Base-by-base conservation (phyloP, 2,888 invertebrate genomes). In the Tuberolachnus salignus region DNA sequence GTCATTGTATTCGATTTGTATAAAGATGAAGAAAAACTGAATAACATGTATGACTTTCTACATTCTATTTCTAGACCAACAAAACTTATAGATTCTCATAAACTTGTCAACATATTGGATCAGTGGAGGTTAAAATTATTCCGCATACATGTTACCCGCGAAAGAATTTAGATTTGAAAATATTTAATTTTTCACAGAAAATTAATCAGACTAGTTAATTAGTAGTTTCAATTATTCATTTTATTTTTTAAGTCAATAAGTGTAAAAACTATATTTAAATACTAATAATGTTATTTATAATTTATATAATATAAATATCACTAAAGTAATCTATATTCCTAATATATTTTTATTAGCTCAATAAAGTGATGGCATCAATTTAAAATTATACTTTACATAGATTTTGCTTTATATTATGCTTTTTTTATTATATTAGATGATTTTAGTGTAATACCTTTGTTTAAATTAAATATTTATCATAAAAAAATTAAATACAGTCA, bases 1-100 rank as follows among this genome's bases (percentile, higher is more conserved):
- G 75, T 78, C 0, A 16, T 67, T 49, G 19, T 59, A 34, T 34
- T 78, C 34, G 67, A 78, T 67, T 67, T 78, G 3, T 78, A 78
- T n/a, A 13, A 21, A 8, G 21, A 78, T n/a, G 75, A 75, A 66
- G 11, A 57, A 67, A 59, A 67, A 49, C 13, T 78, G 0, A n/a
- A 10, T 16, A 8, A 21, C 0, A 78, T 78, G 75, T 67, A 67
- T 16, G 10, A 67, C 14, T 78, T 78, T 59, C 21, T 78, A 11
- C 4, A 16, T 21, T 1, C 11, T 3, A 1, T 34, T 3, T 2
- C 13, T 16, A 78, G 19, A 34, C 19, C 75, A 19, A 6, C 2
- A 11, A 57, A 66, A 46, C 6, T 57, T 10, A 19, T 21, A 53
- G 14, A 46, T 14, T 67, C 57, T 16, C 8, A 59, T 0, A 16